Conservation (phyloP, 1,140 invertebrate species). For the Trichoplusia ni region DNA sequence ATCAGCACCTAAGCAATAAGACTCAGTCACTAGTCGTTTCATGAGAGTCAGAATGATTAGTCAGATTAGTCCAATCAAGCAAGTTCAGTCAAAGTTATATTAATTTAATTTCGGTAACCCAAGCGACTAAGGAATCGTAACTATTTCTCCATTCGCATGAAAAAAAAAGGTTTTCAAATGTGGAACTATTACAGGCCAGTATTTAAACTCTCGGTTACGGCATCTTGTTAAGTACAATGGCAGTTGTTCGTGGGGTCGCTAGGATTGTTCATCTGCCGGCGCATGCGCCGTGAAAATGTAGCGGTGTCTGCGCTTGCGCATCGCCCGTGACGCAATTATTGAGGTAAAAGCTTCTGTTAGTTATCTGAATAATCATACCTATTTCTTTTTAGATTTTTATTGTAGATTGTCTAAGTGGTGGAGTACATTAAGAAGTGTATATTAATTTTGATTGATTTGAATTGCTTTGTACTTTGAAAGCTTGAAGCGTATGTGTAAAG, state of each 20-base stretch:
- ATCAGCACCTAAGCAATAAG: too few relatives aligned
- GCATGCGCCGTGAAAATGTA: constrained; percentile 42
- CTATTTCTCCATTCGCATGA: constrained; percentile 26
- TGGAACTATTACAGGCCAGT: not conserved
- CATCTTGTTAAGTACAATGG: constrained; percentile 44
- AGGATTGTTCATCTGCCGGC: constrained; percentile 9
- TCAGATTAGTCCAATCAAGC: too few relatives aligned
- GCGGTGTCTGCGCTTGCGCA: constrained; percentile 36
- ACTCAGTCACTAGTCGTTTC: too few relatives aligned
- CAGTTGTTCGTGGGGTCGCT: constrained; percentile 23
- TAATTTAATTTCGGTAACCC: too few relatives aligned
- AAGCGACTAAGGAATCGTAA: too few relatives aligned
- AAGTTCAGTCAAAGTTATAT: too few relatives aligned
- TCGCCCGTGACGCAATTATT: constrained; percentile 27
- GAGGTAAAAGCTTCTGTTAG: constrained; percentile 3
- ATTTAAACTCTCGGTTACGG: constrained; percentile 35
- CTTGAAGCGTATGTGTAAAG: too few relatives aligned
- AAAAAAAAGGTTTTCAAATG: constrained; percentile 14
- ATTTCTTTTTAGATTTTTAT: not conserved
- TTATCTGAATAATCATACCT: not conserved
- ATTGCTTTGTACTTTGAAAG: too few relatives aligned
- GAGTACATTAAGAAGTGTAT: too few relatives aligned
- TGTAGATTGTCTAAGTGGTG: too few relatives aligned
- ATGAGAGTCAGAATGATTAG: too few relatives aligned
- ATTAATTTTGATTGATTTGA: too few relatives aligned